Evolutionary conservation across 2,888 invertebrate species (phyloP).

Genomic region (Conchocele bisecta): DNA sequence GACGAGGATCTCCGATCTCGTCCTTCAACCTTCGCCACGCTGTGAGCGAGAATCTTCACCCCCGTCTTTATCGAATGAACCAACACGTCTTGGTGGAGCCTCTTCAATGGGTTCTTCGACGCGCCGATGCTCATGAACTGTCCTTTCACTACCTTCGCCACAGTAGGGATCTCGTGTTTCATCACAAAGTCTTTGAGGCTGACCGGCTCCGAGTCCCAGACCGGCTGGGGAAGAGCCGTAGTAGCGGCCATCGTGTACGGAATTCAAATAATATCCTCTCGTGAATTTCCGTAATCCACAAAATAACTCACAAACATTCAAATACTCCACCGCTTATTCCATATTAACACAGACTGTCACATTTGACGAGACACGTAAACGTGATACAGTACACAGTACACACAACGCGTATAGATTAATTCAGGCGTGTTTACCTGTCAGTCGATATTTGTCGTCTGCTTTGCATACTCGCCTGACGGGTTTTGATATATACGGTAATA

Average conservation of each 20-base stretch:
- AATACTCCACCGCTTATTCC: neutral
- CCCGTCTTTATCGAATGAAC: conserved; percentile 90
- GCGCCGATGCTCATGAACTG: conserved; percentile 96
- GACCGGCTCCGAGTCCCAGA: conserved; percentile 63
- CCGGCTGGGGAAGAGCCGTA: conserved; percentile 47
- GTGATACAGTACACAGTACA: neutral
- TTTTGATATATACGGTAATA: conserved; percentile 44
- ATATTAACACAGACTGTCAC: conserved; percentile 3
- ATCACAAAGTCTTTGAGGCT: conserved; percentile 84
- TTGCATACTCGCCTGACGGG: conserved; percentile 66
- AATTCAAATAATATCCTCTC: neutral
- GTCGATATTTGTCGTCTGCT: conserved; percentile 52
- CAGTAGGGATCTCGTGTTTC: conserved; percentile 90
- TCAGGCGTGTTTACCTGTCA: conserved; percentile 46
- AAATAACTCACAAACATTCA: neutral
- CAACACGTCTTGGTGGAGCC: conserved; percentile 90
- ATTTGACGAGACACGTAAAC: neutral
- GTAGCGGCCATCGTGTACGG: conserved; percentile 12
- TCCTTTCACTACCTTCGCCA: conserved; percentile 96
- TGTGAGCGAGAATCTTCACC: conserved; percentile 86
- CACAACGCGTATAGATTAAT: neutral
- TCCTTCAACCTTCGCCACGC: conserved; percentile 63
- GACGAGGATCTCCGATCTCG: conserved; percentile 57
- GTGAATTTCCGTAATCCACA: no score
- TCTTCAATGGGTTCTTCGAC: conserved; percentile 85